Base-by-base conservation (phyloP, 2,113 vertebrate genomes). In the Chlamydotis undulata region DNA sequence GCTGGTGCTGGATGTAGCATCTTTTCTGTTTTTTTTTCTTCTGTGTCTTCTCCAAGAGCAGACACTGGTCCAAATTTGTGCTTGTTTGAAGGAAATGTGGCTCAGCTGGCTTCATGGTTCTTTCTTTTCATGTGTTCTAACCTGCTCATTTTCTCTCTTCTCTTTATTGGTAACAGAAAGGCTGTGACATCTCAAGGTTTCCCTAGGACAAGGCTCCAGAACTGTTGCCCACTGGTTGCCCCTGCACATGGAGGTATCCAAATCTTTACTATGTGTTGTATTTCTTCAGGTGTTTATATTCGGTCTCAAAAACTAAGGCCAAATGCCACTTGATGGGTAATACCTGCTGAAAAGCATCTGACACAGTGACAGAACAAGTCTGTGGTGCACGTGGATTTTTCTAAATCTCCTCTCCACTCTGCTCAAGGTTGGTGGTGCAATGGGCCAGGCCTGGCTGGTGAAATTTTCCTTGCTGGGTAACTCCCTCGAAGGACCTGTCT, bases 341-440 rank as follows among this genome's bases (percentile, higher is more conserved):
- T 33, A 52, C 63, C 75, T 45, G 76, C 88, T 92, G 86, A 83
- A 94, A 94, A 92, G 88, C 92, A 63, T 56, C 74, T 87, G 90
- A 89, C 33, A 64, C 95, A 95, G 91, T 26, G 57, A 84, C 86
- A 95, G 94, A 96, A 87, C 75, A 77, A 92, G 70, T 92, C 88
- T 95, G 81, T 83, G 85, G 39, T 71, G 84, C 41, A 37, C 6
- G 28, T 93, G 87, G 83, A 63, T 93, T 95, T 91, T 71, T 87
- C 74, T 87, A 0, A 35, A 93, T 56, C 92, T 68, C 49, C 45
- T 55, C 22, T 65, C 16, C 25, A 47, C 7, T 7, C 63, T 82
- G 43, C n/a, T 67, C 14, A 23, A 1, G 28, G 19, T 59, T 37
- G 59, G 82, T 56, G 31, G 59, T 19, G 22, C 28, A 47, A 33